These are phyloP conservation scores for Thripadectes ignobilis DNA, from an alignment of 2,797 vertebrate species.

Conservation along the genomic window DNA sequence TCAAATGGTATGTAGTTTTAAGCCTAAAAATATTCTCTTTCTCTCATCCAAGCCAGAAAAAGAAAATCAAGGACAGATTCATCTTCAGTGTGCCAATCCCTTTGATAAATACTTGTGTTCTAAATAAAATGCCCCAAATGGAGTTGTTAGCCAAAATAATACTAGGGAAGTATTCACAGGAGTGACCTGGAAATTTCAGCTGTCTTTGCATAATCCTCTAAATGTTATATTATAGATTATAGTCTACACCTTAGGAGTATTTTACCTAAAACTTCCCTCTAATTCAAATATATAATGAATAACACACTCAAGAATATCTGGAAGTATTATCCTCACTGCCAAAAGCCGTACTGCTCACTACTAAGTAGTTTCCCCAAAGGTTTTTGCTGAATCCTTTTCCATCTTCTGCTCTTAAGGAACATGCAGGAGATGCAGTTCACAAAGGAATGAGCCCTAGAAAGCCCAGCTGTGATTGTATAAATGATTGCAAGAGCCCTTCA, in stretches of 20 bases:
- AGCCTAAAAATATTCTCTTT: neutral
- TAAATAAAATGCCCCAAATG: neutral
- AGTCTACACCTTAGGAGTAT: accelerated
- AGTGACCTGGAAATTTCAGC: neutral
- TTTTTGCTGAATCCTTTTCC: neutral
- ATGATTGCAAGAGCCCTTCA: neutral
- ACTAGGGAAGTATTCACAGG: neutral
- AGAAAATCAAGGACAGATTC: neutral
- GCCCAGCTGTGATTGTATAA: neutral
- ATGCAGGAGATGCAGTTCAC: neutral
- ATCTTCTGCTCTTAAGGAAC: neutral
- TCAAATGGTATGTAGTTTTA: neutral
- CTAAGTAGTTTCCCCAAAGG: neutral
- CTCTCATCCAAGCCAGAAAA: neutral
- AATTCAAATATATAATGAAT: neutral
- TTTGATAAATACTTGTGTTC: neutral
- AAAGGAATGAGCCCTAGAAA: neutral
- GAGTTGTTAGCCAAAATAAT: neutral
- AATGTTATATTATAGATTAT: neutral
- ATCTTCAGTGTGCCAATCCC: neutral
- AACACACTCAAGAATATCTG: neutral
- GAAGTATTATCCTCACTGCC: neutral
- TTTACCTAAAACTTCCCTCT: constrained; percentile 25
- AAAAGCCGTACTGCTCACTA: neutral
- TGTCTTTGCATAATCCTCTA: neutral